phyloP scores from a whole-genome alignment of 2,797 vertebrate species.

The Coregonus ussuriensis region DNA sequence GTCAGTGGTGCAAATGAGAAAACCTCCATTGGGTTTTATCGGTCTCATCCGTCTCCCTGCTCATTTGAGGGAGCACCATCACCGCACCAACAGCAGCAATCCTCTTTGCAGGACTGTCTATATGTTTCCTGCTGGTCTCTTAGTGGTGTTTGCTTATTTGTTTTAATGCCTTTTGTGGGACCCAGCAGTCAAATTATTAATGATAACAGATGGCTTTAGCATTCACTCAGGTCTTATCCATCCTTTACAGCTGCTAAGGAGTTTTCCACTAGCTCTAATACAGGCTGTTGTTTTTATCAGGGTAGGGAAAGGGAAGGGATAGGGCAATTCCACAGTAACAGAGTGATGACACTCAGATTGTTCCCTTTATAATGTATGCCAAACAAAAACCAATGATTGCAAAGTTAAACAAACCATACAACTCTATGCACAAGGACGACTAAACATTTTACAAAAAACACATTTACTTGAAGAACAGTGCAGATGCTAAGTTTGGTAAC shows the following conservation, averaged over 20 bases:
- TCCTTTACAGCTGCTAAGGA: constrained; percentile 41
- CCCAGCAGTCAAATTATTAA: constrained; percentile 57
- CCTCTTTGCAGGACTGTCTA: constrained; percentile 5
- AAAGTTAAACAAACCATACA: too few relatives aligned
- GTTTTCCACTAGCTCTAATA: background rate
- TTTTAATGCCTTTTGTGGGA: constrained; percentile 43
- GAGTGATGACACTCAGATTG: too few relatives aligned
- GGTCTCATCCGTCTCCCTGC: background rate
- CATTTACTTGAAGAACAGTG: too few relatives aligned
- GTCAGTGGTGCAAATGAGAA: background rate
- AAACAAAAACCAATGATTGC: too few relatives aligned
- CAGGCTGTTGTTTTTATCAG: constrained; percentile 44
- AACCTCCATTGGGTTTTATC: too few relatives aligned
- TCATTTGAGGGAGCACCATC: constrained; percentile 4
- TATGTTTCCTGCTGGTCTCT: constrained; percentile 15
- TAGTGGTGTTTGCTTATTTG: constrained; percentile 19
- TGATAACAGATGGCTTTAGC: constrained; percentile 54
- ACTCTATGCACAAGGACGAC: too few relatives aligned
- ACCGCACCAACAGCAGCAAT: constrained; percentile 16
- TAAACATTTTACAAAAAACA: too few relatives aligned
- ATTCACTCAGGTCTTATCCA: constrained; percentile 46
- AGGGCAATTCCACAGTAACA: too few relatives aligned
- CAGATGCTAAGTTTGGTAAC: too few relatives aligned
- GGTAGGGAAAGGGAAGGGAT: constrained; percentile 18
- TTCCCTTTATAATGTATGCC: too few relatives aligned